Conservation (phyloP, 2,888 invertebrate genomes). For the Psococerastis gibbosa region DNA sequence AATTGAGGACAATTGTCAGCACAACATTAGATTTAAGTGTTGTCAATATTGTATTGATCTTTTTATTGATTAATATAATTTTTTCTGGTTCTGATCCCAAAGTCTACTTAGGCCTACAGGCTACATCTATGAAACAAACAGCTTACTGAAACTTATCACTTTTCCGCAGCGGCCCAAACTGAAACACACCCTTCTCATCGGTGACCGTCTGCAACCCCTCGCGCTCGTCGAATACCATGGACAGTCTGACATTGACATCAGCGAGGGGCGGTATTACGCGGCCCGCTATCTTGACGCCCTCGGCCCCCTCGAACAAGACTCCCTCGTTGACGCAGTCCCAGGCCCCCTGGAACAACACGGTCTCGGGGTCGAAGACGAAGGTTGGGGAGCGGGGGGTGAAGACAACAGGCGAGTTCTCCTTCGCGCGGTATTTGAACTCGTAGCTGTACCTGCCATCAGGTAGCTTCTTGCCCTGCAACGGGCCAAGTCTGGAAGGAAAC, state of each 20-base stretch:
- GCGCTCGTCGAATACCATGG: no score
- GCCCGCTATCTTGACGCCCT: conserved; percentile 47
- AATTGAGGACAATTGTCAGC: no score
- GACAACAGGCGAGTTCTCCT: conserved; percentile 32
- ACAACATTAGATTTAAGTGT: no score
- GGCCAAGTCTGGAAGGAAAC: conserved; percentile 20
- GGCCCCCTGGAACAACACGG: conserved; percentile 38
- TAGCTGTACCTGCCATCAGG: conserved; percentile 22
- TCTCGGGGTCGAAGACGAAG: conserved; percentile 48
- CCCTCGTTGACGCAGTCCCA: conserved; percentile 47
- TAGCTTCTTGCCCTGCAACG: conserved; percentile 20
- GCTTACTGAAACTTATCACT: conserved; percentile 39
- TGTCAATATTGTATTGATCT: no score
- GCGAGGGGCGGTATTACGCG: conserved; percentile 39
- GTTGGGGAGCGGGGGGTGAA: conserved; percentile 50
- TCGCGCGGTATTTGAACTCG: conserved; percentile 26
- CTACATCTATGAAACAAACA: neutral
- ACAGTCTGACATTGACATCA: no score
- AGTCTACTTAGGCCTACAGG: neutral
- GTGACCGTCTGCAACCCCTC: conserved; percentile 35
- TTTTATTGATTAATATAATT: no score
- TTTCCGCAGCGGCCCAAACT: conserved; percentile 68
- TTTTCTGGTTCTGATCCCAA: neutral
- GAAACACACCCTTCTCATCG: conserved; percentile 51
- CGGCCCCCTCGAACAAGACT: conserved; percentile 40